Evolutionary conservation across 1,140 invertebrate genomes (phyloP), one percentile per base, ranked within the genome.

Genomic region (Metaphire vulgaris): DNA sequence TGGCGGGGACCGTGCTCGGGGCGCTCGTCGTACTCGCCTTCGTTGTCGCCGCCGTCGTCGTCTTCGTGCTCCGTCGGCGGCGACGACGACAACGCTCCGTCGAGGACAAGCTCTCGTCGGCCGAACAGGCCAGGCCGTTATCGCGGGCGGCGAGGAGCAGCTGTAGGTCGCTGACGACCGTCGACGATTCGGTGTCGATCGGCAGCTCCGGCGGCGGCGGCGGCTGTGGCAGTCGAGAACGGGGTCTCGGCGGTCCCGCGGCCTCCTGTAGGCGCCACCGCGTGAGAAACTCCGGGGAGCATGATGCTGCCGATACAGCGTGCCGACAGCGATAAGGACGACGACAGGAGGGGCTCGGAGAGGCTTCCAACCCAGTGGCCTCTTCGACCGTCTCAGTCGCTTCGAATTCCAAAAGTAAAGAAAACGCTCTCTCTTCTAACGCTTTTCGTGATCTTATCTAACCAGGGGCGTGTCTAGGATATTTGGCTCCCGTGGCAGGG

Each of bases 1-100:
- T 73, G 1, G n/a, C n/a, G n/a, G 72, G 72, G 34, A 34, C 31
- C 15, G 16, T 73, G 21, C 72, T 73, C 14, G 41, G 41, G 6
- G 6, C 41, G 6, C 41, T 56, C 21, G 6, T 56, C 41, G 41
- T 56, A 12, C 41, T 56, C 6, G 41, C 41, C 6, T 56, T 6
- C 41, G 21, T 56, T 21, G 21, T 56, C 41, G 41, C 21, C 41
- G 6, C 41, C 41, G n/a, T n/a, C n/a, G 6, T 21, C 21, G 41
- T 56, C 6, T 56, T 56, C 41, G 41, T 56, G 6, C 21, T 12
- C 41, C 41, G 41, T 56, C 41, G 21, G 6, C 41, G 41, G 21
- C 6, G 41, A 21, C n/a, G n/a, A n/a, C n/a, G n/a, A n/a, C n/a
- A n/a, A n/a, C n/a, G n/a, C n/a, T 12, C 41, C 6, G 41, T 21